Evolutionary conservation across 2,113 vertebrate species (phyloP).

Genomic region (Natator depressus): DNA sequence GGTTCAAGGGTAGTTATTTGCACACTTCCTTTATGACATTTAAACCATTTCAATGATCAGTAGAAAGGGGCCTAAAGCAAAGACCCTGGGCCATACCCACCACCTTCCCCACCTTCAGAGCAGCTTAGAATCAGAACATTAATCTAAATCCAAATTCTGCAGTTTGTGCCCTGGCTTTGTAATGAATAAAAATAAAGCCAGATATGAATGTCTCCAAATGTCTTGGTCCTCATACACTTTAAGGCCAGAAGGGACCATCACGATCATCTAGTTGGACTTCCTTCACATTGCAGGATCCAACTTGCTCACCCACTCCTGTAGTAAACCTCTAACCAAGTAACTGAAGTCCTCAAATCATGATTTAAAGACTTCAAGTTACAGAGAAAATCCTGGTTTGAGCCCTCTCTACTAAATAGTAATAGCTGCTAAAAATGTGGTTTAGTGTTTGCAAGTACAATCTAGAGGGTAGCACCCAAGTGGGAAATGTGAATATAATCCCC

Average conservation of each 20-base stretch:
- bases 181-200: conserved; percentile 6
- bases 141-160: neutral
- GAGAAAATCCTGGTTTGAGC: conserved; percentile 28
- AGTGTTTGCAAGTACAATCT: neutral
- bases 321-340: neutral
- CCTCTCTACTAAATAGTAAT: neutral
- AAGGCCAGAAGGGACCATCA: neutral
- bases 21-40: neutral
- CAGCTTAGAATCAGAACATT: neutral
- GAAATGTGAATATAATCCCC: neutral
- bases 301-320: neutral
- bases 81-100: neutral
- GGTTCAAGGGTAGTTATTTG: neutral
- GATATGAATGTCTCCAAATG: neutral
- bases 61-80: neutral
- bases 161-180: neutral
- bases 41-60: neutral
- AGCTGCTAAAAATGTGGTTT: neutral
- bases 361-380: neutral
- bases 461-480: neutral
- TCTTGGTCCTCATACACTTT: neutral
- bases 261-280: neutral
- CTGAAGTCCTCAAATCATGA: neutral
- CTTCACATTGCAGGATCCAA: neutral
- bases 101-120: neutral